Percentiles rank a stretch among this genome's conserved stretches.
phyloP scores from a whole-genome alignment of 2,888 invertebrate genomes.

The Mechanitis messenoides region DNA sequence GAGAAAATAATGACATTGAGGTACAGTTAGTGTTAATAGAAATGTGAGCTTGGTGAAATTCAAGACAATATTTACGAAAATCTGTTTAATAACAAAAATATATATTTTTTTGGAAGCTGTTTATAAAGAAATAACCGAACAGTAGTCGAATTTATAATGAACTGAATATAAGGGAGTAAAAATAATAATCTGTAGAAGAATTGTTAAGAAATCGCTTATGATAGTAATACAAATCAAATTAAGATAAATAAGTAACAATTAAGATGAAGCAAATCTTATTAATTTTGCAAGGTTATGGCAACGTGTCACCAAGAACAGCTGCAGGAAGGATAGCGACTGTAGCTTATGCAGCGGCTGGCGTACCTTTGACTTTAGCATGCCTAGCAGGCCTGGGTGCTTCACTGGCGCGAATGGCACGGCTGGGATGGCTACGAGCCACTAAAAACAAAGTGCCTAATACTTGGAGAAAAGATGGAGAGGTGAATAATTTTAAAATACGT shows the following conservation, averaged over 20 bases:
- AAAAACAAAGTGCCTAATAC: conserved; percentile 61
- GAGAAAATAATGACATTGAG: too few relatives aligned
- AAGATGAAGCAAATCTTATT: neutral
- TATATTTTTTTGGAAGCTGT: too few relatives aligned
- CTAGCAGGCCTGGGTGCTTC: conserved; percentile 89
- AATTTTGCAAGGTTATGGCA: conserved; percentile 84
- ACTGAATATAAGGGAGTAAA: neutral
- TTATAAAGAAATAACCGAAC: too few relatives aligned
- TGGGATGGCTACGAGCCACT: conserved; percentile 72
- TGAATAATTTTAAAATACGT: conserved; percentile 25
- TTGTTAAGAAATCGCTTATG: too few relatives aligned
- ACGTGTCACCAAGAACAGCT: conserved; percentile 88
- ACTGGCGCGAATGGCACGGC: conserved; percentile 85
- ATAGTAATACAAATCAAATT: neutral
- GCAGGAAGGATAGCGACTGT: conserved; percentile 90
- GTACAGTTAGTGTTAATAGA: too few relatives aligned
- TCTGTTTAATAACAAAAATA: too few relatives aligned
- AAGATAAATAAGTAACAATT: neutral
- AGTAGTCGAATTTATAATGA: too few relatives aligned
- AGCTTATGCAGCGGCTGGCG: conserved; percentile 90
- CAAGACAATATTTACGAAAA: too few relatives aligned
- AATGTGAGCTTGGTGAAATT: too few relatives aligned
- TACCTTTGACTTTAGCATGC: conserved; percentile 90
- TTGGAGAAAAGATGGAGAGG: conserved; percentile 67
- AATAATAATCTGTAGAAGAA: neutral